phyloP scores from a whole-genome alignment of 2,113 vertebrate species.

The Protobothrops flavoviridis region DNA sequence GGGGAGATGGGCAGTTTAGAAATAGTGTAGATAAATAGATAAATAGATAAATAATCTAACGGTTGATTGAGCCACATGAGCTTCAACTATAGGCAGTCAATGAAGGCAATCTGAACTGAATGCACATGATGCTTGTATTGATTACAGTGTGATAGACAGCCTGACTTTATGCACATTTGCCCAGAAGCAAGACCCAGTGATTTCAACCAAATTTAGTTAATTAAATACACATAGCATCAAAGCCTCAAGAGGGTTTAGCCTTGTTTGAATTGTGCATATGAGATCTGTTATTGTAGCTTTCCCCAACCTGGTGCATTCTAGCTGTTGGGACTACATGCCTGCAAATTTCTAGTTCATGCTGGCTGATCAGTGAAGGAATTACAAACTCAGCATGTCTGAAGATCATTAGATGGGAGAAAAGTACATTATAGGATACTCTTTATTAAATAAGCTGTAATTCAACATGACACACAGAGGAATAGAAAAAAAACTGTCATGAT shows the following conservation, averaged over 20 bases:
- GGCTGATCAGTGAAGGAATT: background rate
- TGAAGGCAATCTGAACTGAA: background rate
- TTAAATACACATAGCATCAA: background rate
- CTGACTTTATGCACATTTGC: background rate
- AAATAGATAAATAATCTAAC: background rate
- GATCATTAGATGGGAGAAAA: background rate
- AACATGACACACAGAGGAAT: background rate
- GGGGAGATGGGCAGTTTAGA: background rate
- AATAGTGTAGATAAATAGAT: background rate
- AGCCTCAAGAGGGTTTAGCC: background rate
- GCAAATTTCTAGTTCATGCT: background rate
- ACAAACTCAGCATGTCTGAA: background rate
- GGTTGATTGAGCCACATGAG: background rate
- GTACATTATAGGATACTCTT: background rate
- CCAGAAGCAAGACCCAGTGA: background rate
- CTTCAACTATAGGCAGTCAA: background rate
- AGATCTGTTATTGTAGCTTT: background rate
- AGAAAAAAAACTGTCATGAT: background rate
- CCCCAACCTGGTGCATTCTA: background rate
- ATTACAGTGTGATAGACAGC: background rate
- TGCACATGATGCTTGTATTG: background rate
- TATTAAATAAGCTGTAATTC: background rate
- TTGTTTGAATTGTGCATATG: background rate
- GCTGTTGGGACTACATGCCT: background rate
- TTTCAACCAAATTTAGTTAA: background rate